Base-by-base conservation (phyloP, 1,140 invertebrate genomes). In the Saccostrea glomerata region DNA sequence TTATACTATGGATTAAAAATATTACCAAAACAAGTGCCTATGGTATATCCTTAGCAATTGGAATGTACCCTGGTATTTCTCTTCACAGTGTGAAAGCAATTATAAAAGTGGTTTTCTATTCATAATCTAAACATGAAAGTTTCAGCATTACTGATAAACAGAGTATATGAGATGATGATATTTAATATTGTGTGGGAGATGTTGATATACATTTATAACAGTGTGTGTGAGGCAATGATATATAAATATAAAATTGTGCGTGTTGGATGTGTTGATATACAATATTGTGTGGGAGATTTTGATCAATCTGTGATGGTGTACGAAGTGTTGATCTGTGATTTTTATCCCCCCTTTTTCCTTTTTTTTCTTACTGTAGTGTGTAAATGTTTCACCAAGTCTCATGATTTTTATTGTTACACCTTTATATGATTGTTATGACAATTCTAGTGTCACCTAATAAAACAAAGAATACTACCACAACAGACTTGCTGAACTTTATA, bases 381-480 rank as follows among this genome's bases (percentile, higher is more conserved):
- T 77, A 30, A 77, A 25, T 77, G 70, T 77, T 77, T 77, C 70
- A 77, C 70, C 25, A 77, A 77, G 70, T 77, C 25, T 77, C 70
- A 77, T 77, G 70, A 15, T 77, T 77, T 77, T 77, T 77, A 77
- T 77, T 77, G 70, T 77, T 77, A 77, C 70, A 77, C 70, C 70
- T 77, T 77, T 77, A 77, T 30, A 77, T 77, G 70, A 77, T 77
- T 77, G 70, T 77, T 77, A 77, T 77, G 70, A 77, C 70, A 77
- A 36, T 77, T 77, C 70, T 77, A 77, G 70, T 77, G 70, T 77
- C 70, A 77, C 23, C 70, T 15, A 77, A 77, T 77, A 77, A 77
- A 77, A 77, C 30, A 25, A 25, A 77, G 70, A 77, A 30, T 9
- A 77, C 70, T 36, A 77, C 70, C 70, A 77, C 70, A 77, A 36